These are phyloP conservation scores for Andrena bicolor DNA, from an alignment of 2,888 invertebrate species.

Conservation along the genomic window DNA sequence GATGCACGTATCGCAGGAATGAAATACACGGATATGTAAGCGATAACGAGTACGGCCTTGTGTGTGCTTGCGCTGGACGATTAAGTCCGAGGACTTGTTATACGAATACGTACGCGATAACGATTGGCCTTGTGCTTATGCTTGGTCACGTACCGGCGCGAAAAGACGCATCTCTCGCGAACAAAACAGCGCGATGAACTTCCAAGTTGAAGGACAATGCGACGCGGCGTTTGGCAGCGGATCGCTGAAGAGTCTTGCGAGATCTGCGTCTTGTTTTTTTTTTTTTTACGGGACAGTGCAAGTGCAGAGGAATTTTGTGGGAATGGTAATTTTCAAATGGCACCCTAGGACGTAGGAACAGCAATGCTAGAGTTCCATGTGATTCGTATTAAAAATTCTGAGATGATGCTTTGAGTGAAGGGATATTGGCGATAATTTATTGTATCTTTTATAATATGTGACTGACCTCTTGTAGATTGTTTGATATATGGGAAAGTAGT, in stretches of 20 bases:
- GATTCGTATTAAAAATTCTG: too few species aligned
- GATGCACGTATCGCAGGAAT: constrained; percentile 51
- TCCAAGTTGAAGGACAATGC: background rate
- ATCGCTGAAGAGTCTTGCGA: background rate
- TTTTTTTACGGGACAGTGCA: background rate
- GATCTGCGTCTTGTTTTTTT: background rate
- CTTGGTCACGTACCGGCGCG: constrained; percentile 33
- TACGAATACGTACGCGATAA: constrained; percentile 65
- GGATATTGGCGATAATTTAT: too few species aligned
- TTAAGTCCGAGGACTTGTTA: constrained; percentile 77
- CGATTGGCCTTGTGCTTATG: constrained; percentile 59
- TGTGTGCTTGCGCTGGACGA: constrained; percentile 70
- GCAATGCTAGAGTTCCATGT: too few species aligned
- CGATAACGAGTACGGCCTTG: constrained; percentile 77
- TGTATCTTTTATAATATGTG: too few species aligned
- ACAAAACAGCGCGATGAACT: constrained; percentile 45
- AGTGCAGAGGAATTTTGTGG: background rate
- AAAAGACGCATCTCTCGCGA: constrained; percentile 29
- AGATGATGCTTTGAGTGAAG: too few species aligned
- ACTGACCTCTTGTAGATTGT: too few species aligned
- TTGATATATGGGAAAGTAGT: too few species aligned
- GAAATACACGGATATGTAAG: constrained; percentile 69
- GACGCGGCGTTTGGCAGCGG: background rate
- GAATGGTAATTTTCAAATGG: background rate
- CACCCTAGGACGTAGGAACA: background rate